These are phyloP conservation scores for Mormyrus proboscirostris DNA, from an alignment of 2,797 vertebrate genomes.

Conservation along the genomic window DNA sequence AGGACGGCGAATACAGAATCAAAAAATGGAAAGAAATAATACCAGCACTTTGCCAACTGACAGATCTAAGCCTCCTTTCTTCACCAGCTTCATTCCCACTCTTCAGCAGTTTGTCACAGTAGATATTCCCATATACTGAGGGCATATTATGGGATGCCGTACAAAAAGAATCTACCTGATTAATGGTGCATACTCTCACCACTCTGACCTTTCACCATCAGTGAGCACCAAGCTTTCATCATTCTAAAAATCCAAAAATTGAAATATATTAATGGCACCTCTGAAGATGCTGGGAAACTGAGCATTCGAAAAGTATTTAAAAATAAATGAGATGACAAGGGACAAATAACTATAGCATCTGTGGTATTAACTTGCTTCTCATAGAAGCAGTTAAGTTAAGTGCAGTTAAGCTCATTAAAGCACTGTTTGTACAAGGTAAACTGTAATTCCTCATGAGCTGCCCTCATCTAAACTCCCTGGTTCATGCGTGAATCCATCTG, in stretches of 20 bases:
- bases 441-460: too few relatives aligned
- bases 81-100: not conserved
- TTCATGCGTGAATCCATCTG: not conserved
- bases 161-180: not conserved
- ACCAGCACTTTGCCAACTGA: not conserved
- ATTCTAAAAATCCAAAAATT: not conserved
- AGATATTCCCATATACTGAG: not conserved
- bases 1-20: slow-evolving; percentile 13
- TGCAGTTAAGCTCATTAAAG: too few relatives aligned
- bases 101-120: not conserved
- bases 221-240: not conserved
- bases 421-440: too few relatives aligned
- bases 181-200: not conserved
- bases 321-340: not conserved
- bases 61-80: slow-evolving; percentile 21
- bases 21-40: slow-evolving; percentile 14
- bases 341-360: not conserved
- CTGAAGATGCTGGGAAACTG: not conserved
- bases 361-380: not conserved
- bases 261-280: not conserved
- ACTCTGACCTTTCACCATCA: not conserved
- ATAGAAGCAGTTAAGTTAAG: too few relatives aligned
- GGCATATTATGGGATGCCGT: not conserved
- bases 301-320: not conserved
- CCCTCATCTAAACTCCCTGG: not conserved